These are phyloP conservation scores for Spilosoma lubricipeda DNA, from an alignment of 2,888 invertebrate genomes.

Conservation along the genomic window DNA sequence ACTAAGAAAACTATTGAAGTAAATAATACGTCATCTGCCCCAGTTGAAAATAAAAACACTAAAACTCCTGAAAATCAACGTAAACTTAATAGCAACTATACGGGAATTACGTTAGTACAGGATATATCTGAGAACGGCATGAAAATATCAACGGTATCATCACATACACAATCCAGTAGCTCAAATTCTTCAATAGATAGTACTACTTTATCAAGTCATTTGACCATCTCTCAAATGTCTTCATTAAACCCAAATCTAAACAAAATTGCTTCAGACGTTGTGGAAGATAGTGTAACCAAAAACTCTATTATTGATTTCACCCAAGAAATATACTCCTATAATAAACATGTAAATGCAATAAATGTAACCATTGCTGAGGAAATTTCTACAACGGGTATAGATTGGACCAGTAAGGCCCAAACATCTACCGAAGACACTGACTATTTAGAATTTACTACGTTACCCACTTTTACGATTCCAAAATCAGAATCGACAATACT, in stretches of 20 bases:
- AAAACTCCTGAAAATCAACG: slow-evolving; percentile 81
- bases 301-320: background rate
- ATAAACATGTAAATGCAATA: background rate
- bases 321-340: background rate
- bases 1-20: slow-evolving; percentile 54
- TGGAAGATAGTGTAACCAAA: background rate
- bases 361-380: background rate
- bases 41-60: slow-evolving; percentile 74
- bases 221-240: background rate
- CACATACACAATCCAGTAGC: slow-evolving; percentile 12
- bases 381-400: background rate
- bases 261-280: background rate
- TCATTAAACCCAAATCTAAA: background rate
- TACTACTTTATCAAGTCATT: background rate
- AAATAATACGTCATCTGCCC: slow-evolving; percentile 57
- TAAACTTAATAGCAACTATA: slow-evolving; percentile 74
- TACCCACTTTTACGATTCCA: background rate
- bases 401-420: background rate
- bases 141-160: slow-evolving; percentile 29
- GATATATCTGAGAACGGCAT: slow-evolving; percentile 35
- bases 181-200: background rate
- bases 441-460: slow-evolving; percentile 20
- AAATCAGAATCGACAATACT: background rate
- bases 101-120: slow-evolving; percentile 53
- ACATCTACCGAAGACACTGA: slow-evolving; percentile 4